Base-by-base conservation (phyloP, 2,797 vertebrate species). In the Poecile montanus region DNA sequence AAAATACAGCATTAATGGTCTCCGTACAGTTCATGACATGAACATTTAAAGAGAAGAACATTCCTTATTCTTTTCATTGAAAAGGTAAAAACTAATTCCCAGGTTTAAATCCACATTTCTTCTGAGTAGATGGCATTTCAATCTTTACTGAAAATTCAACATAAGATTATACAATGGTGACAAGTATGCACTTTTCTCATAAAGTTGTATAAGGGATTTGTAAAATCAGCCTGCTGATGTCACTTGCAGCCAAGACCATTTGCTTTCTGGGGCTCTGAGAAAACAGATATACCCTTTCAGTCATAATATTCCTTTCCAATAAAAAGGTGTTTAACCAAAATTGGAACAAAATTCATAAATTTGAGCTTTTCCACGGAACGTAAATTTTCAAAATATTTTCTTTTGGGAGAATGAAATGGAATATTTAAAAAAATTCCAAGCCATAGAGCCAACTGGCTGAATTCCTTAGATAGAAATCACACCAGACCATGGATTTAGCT, bases 321-420 rank as follows among this genome's bases (percentile, higher is more conserved):
- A 81, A 61, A 70, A 89, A 79, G 23, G 34, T 75, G 27, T 44
- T 93, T 89, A 87, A 51, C 47, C 25, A 16, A 75, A 51, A 76
- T 4, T 89, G 56, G 81, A 93, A 85, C 6, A 89, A 84, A 81
- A 70, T 56, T 72, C 27, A 75, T 84, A 85, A 90, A 88, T 89
- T 45, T 68, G 65, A 90, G n/a, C 60, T 93, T 91, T 93, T 82
- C 58, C 60, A 45, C 82, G 62, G 45, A 95, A 91, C 0, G 0
- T 72, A 91, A 79, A 86, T 87, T 86, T 95, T 73, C 20, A 91
- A 92, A 94, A 89, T 91, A 80, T 83, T 92, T 94, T 91, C 44
- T 67, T 91, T 85, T 78, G 45, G 47, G 77, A 88, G 56, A 91
- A 91, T 7, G 0, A 76, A 89, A 87, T 56, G 42, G 77, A 91